Base-by-base conservation (phyloP, 2,797 vertebrate species). In the Lepus oiostolus region DNA sequence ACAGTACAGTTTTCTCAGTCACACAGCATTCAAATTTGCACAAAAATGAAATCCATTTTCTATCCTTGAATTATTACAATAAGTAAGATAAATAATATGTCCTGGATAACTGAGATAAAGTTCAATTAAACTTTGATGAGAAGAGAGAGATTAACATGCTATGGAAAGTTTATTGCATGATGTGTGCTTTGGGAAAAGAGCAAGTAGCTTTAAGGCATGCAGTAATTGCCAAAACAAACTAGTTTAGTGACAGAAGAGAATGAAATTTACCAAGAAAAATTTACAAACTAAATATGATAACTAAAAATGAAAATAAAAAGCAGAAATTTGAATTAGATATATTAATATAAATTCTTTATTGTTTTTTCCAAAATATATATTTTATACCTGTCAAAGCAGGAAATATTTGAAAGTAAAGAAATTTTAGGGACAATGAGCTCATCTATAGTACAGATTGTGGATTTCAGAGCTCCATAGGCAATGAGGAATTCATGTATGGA, bases 41-140 rank as follows among this genome's bases (percentile, higher is more conserved):
- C 4, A 70, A 68, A 91, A 93, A 87, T 50, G 5, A 72, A 70
- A 30, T 85, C 17, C 81, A 50, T 93, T 82, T 85, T 77, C 32
- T 72, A 38, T 38, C 24, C 19, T 35, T 58, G 32, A 94, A 22
- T 88, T 50, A 32, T n/a, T 72, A 38, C 13, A 85, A 22, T 60
- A 65, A 17, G 5, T 84, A 92, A 60, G 65, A 47, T 42, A 7
- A 94, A 17, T 67, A 8, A 16, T 63, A 42, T 24, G 5, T 7
- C 26, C n/a, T 77, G 2, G 19, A 52, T 58, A 63, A 90, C 81
- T 28, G 16, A 83, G 76, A 81, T 32, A 70, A 86, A 68, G 24
- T 58, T 76, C 30, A 67, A 88, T 54, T 32, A 5, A 70, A 19
- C 26, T 72, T 84, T 58, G 42, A 58, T 79, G 26, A 26, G 28